Percentiles rank a stretch among this genome's conserved stretches.
Conservation (phyloP, 2,888 invertebrate species). For the Cheilosia variabilis region DNA sequence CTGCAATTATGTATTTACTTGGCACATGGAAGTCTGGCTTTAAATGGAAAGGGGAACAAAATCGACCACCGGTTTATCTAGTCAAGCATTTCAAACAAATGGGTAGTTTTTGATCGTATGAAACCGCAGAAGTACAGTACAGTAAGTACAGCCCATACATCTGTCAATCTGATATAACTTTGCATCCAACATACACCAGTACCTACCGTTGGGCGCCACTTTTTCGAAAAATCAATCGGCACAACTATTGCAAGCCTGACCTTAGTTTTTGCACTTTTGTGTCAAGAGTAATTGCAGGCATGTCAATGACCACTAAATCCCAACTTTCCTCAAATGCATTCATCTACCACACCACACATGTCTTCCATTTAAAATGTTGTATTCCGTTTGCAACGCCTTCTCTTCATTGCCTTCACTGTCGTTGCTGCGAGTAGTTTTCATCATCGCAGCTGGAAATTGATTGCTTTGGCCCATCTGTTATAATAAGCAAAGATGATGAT, state of each 20-base stretch:
- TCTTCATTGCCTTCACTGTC: slow-evolving; percentile 34
- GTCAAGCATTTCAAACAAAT: not conserved
- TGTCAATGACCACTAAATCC: not conserved
- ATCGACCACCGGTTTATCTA: not conserved
- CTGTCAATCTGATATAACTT: no score
- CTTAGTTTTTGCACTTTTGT: not conserved
- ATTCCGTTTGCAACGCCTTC: slow-evolving; percentile 39
- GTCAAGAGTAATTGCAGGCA: not conserved
- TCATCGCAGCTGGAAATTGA: slow-evolving; percentile 65
- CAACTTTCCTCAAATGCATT: no score
- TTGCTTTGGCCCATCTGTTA: slow-evolving; percentile 70
- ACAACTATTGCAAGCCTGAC: no score
- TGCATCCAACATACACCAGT: not conserved
- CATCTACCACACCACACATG: slow-evolving; percentile 2
- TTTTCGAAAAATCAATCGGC: not conserved
- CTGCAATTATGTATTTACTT: not conserved
- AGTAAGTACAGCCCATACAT: no score
- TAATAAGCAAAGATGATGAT: slow-evolving; percentile 67
- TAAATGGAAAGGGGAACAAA: not conserved
- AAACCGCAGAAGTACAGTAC: no score
- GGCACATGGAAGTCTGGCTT: not conserved
- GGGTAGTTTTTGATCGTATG: not conserved
- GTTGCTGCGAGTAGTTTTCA: slow-evolving; percentile 17
- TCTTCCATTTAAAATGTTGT: slow-evolving; percentile 59
- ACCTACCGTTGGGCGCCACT: not conserved